phyloP scores from a whole-genome alignment of 2,797 vertebrate genomes.

The Anniella stebbinsi region DNA sequence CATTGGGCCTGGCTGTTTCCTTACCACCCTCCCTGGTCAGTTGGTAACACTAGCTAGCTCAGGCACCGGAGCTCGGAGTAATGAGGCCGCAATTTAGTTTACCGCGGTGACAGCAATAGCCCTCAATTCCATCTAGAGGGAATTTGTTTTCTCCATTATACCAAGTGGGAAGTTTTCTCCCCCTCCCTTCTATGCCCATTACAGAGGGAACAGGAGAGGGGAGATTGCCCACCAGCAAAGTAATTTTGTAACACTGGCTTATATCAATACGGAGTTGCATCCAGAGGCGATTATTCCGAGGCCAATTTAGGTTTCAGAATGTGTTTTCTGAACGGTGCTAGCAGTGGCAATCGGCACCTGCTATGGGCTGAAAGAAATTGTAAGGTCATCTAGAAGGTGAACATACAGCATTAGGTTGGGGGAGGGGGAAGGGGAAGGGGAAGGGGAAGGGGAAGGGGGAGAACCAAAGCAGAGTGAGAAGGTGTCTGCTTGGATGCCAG shows the following conservation, averaged over 20 bases:
- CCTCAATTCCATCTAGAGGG: constrained; percentile 14
- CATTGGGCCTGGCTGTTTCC: not conserved
- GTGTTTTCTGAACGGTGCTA: not conserved
- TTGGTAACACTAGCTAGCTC: not conserved
- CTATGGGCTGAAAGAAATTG: not conserved
- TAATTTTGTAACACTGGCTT: constrained; percentile 1
- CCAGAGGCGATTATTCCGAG: not conserved
- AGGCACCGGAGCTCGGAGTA: not conserved
- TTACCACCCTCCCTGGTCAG: not conserved
- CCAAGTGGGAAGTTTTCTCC: not conserved
- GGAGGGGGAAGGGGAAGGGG: accelerated
- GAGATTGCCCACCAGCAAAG: constrained; percentile 5
- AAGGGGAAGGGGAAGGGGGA: accelerated
- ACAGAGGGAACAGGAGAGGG: not conserved
- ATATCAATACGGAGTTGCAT: not conserved
- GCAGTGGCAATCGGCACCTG: accelerated
- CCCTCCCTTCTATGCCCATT: not conserved
- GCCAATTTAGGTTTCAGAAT: not conserved
- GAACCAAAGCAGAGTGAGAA: not conserved
- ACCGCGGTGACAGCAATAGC: not conserved
- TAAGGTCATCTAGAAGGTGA: not conserved
- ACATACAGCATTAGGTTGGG: accelerated
- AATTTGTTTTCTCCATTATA: constrained; percentile 29
- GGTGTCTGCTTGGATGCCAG: not conserved
- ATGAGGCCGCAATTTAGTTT: not conserved